phyloP scores from a whole-genome alignment of 2,797 vertebrate genomes.

The Hipposideros larvatus region DNA sequence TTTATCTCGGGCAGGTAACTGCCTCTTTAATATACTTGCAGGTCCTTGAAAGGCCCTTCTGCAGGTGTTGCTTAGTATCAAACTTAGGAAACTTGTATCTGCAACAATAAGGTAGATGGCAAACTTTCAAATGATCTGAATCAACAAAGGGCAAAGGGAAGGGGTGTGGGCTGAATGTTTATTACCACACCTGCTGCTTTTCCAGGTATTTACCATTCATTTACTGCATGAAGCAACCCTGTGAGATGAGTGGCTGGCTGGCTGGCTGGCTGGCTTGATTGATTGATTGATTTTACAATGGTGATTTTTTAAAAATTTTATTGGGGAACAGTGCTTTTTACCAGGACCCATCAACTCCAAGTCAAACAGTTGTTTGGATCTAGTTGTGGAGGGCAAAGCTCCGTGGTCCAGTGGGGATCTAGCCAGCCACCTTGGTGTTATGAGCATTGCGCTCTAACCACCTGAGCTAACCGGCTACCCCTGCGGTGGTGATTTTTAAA shows the following conservation, averaged over 20 bases:
- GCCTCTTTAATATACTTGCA: neutral
- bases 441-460: no score
- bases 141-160: neutral
- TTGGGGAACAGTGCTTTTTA: no score
- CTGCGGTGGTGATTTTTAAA: neutral
- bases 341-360: no score
- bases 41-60: neutral
- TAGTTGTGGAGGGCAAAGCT: no score
- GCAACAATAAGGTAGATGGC: neutral
- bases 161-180: neutral
- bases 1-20: neutral
- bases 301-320: neutral
- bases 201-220: neutral
- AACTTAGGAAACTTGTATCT: neutral
- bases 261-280: neutral
- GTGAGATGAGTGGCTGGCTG: neutral
- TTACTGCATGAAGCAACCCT: neutral
- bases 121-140: conserved; percentile 1
- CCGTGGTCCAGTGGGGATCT: no score
- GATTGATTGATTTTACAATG: neutral
- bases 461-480: no score
- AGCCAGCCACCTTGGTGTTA: no score
- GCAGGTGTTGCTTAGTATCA: conserved; percentile 11
- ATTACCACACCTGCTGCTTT: neutral
- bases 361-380: no score